These are phyloP conservation scores for Holotrichia oblita DNA, from an alignment of 1,140 invertebrate genomes.

Conservation along the genomic window DNA sequence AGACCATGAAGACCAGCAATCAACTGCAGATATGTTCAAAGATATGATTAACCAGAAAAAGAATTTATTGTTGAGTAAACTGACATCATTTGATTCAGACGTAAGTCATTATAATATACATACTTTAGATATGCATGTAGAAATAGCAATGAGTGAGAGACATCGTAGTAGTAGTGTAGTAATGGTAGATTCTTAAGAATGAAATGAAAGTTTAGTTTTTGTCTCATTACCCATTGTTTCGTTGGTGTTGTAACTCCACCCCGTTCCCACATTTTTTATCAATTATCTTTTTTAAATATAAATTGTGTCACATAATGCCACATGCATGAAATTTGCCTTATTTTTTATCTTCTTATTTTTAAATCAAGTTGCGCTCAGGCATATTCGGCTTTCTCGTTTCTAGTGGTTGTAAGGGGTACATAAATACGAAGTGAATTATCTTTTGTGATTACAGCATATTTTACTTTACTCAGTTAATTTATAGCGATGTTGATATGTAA, in stretches of 20 bases:
- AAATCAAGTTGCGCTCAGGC: background rate
- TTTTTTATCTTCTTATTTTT: background rate
- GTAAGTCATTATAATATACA: constrained; percentile 68
- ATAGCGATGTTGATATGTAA: too few relatives aligned
- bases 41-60: constrained; percentile 90
- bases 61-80: constrained; percentile 84
- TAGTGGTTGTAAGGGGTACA: background rate
- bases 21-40: constrained; percentile 85
- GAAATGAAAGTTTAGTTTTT: background rate
- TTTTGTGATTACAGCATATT: background rate
- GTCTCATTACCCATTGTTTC: background rate
- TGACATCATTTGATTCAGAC: constrained; percentile 90
- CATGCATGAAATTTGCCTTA: background rate
- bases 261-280: background rate
- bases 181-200: too few relatives aligned
- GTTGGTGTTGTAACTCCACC: background rate
- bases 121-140: background rate
- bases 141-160: background rate
- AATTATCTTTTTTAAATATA: background rate
- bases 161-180: background rate
- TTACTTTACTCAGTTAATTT: too few relatives aligned
- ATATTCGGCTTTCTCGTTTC: background rate
- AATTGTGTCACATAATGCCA: background rate
- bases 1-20: constrained; percentile 66
- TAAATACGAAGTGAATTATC: background rate